These are phyloP conservation scores for Neofelis nebulosa DNA, from an alignment of 2,113 vertebrate genomes.

Conservation along the genomic window DNA sequence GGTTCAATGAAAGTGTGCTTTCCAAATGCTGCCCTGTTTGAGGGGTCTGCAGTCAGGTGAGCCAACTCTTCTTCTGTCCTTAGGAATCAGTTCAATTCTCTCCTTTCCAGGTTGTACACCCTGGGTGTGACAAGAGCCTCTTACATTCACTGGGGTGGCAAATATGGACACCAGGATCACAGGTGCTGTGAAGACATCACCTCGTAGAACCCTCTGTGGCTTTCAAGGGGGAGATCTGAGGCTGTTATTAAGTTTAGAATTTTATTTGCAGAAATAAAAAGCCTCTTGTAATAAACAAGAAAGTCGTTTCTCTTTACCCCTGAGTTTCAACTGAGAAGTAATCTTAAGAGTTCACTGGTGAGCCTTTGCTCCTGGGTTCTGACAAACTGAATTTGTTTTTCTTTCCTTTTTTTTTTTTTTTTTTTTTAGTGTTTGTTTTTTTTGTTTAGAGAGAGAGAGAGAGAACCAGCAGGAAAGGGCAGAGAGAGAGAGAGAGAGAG, in stretches of 20 bases:
- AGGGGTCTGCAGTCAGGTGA: neutral
- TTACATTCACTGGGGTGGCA: neutral
- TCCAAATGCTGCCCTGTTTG: neutral
- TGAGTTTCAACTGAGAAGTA: neutral
- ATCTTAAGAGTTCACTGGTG: neutral
- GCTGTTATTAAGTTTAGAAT: neutral
- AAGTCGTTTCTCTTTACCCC: neutral
- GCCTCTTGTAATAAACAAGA: neutral
- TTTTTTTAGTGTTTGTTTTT: too few species aligned
- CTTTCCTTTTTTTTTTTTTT: too few species aligned
- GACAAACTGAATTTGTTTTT: neutral
- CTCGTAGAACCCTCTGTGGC: rapidly evolving
- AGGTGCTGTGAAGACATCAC: rapidly evolving
- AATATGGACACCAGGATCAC: neutral
- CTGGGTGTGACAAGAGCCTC: neutral
- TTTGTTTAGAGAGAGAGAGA: too few species aligned
- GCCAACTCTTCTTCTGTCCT: neutral
- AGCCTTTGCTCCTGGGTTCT: neutral
- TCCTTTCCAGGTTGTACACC: neutral
- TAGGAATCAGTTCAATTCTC: neutral
- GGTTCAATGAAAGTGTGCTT: neutral
- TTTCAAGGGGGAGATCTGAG: neutral
- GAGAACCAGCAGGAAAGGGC: too few species aligned
- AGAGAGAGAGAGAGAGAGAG: too few species aligned
- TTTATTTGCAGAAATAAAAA: neutral